Percentiles rank a stretch among this genome's conserved stretches.
phyloP scores from a whole-genome alignment of 2,113 vertebrate species.

The Panthera tigris region DNA sequence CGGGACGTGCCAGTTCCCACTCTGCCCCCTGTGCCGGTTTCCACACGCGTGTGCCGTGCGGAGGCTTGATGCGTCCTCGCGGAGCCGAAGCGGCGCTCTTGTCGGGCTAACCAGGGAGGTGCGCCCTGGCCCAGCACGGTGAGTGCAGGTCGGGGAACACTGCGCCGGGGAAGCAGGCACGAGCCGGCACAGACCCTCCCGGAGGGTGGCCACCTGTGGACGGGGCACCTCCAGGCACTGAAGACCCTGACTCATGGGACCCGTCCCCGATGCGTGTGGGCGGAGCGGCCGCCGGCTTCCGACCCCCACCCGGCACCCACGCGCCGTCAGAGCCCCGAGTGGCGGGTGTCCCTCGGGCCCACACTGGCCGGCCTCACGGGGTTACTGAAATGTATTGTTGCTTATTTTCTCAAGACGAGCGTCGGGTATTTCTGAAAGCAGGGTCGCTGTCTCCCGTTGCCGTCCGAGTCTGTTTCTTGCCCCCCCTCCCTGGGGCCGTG shows the following conservation, averaged over 20 bases:
- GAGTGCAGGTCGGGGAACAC: accelerated
- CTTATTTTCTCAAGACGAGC: neutral
- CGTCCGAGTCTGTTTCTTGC: neutral
- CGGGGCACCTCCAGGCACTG: neutral
- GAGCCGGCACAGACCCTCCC: neutral
- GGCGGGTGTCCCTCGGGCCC: neutral
- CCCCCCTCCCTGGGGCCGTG: neutral
- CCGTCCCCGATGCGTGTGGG: neutral
- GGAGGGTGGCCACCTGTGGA: neutral
- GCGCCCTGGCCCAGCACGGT: neutral
- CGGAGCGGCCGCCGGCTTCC: neutral
- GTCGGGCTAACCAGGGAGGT: accelerated
- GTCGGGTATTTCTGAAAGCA: neutral
- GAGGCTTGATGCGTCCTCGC: neutral
- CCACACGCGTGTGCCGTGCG: accelerated
- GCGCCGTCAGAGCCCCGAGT: neutral
- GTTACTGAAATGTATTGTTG: neutral
- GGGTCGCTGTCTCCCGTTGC: neutral
- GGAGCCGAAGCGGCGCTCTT: too few relatives aligned
- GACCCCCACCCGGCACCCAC: accelerated
- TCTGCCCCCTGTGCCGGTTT: too few relatives aligned
- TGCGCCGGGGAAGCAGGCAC: too few relatives aligned
- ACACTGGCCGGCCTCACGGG: too few relatives aligned
- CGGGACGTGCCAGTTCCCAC: too few relatives aligned
- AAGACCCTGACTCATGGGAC: too few relatives aligned